Percentiles rank a stretch among this genome's conserved stretches.
These are phyloP conservation scores for Daubentonia madagascariensis DNA, from an alignment of 2,113 vertebrate species.

Conservation along the genomic window DNA sequence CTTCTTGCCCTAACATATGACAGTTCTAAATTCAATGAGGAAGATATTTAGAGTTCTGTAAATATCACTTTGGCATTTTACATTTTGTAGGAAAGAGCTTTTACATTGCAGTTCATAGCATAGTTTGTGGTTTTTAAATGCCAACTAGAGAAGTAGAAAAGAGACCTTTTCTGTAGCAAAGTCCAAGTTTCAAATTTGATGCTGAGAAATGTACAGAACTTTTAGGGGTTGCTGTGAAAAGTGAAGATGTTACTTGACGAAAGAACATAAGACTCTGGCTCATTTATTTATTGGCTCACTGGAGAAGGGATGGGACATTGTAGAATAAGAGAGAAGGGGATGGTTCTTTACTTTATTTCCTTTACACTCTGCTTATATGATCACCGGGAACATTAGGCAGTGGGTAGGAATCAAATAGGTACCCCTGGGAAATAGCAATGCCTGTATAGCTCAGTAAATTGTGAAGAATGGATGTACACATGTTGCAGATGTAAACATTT, in stretches of 20 bases:
- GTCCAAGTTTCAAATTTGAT: constrained; percentile 49
- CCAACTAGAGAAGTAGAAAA: constrained; percentile 58
- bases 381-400: background rate
- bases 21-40: constrained; percentile 60
- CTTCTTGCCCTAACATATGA: constrained; percentile 54
- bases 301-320: background rate
- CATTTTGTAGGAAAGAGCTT: constrained; percentile 61
- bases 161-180: constrained; percentile 45
- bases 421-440: background rate
- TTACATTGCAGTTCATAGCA: constrained; percentile 52
- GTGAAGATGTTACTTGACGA: background rate
- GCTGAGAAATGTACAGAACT: constrained; percentile 36
- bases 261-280: background rate
- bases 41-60: constrained; percentile 69
- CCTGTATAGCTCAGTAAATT: background rate
- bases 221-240: background rate
- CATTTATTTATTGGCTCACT: background rate
- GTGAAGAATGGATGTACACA: background rate
- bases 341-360: background rate
- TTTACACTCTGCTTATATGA: background rate
- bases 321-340: background rate
- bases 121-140: constrained; percentile 65
- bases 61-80: constrained; percentile 74
- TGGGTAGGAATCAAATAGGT: background rate
- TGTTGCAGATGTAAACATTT: background rate